phyloP scores from a whole-genome alignment of 2,113 vertebrate species.

The Eira barbara region DNA sequence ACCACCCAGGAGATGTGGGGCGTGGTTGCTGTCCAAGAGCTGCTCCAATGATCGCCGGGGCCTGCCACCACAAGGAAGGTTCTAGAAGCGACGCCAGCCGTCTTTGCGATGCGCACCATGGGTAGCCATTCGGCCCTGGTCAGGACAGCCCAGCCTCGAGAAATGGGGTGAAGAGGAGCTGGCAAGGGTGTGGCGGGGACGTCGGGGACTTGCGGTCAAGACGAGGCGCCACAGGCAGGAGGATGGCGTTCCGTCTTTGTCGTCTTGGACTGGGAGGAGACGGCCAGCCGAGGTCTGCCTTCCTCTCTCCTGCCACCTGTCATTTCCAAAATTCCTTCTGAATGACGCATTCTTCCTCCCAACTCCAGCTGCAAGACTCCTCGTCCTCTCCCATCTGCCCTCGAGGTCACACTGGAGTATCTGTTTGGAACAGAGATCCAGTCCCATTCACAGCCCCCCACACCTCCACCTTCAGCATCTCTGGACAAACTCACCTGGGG shows the following conservation, averaged over 20 bases:
- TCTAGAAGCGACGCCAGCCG: background rate
- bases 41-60: background rate
- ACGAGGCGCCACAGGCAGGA: background rate
- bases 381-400: background rate
- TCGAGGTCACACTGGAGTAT: too few species aligned
- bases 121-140: background rate
- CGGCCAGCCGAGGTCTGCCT: background rate
- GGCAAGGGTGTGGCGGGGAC: background rate
- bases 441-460: background rate
- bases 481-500: background rate
- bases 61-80: background rate
- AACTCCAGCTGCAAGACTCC: background rate
- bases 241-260: rapidly evolving
- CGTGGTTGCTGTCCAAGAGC: background rate
- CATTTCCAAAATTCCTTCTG: background rate
- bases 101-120: background rate
- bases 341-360: background rate
- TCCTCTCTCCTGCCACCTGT: background rate
- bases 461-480: background rate
- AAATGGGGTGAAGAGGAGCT: background rate
- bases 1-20: background rate
- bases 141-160: background rate
- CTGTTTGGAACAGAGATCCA: background rate
- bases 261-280: background rate
- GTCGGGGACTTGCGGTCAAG: too few species aligned